Evolutionary conservation across 2,113 vertebrate species (phyloP).

Genomic region (Brachyhypopomus occidentalis): DNA sequence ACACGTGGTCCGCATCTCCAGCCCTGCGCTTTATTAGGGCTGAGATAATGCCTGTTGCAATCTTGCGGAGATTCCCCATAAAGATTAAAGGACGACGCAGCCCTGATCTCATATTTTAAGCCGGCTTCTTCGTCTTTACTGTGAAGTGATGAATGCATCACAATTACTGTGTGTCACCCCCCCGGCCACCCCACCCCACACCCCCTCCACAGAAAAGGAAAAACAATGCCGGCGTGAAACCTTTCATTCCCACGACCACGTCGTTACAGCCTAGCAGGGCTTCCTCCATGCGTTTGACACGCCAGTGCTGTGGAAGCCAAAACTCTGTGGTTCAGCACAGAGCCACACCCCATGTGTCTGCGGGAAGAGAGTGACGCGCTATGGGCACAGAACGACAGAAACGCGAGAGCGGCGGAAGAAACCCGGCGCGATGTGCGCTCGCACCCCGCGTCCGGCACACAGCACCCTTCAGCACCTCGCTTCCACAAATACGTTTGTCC

Average conservation of each 20-base stretch:
- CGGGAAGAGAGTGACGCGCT: background rate
- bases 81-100: slow-evolving; percentile 66
- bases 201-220: background rate
- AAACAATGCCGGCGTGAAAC: slow-evolving; percentile 13
- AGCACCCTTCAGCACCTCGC: slow-evolving; percentile 7
- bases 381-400: background rate
- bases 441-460: background rate
- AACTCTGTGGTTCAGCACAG: background rate
- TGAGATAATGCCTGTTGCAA: slow-evolving; percentile 67
- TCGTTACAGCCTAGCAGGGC: too few species aligned
- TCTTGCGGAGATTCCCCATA: slow-evolving; percentile 65
- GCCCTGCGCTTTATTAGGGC: slow-evolving; percentile 67
- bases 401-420: background rate
- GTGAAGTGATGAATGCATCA: slow-evolving; percentile 52
- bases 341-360: background rate
- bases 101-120: slow-evolving; percentile 58
- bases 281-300: too few species aligned
- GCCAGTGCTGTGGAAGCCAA: background rate
- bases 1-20: slow-evolving; percentile 54
- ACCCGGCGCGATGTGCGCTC: background rate
- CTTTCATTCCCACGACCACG: too few species aligned
- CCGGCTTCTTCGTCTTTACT: slow-evolving; percentile 58
- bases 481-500: slow-evolving; percentile 1
- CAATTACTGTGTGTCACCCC: slow-evolving; percentile 22
- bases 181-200: too few species aligned